Evolutionary conservation across 1,140 invertebrate species (phyloP).

Genomic region (Cheumatopsyche charites): DNA sequence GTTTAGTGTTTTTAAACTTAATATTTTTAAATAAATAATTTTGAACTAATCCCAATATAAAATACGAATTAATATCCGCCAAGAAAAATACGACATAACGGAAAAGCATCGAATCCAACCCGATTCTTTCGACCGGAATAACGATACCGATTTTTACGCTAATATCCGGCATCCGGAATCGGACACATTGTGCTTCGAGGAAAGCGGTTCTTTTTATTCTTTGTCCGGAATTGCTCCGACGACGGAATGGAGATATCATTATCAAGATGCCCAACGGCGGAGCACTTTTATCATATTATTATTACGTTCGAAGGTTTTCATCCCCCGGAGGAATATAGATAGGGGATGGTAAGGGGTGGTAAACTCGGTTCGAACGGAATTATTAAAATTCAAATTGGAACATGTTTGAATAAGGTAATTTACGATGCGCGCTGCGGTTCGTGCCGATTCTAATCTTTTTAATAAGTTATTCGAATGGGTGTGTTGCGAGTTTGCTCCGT

Average conservation of each 20-base stretch:
- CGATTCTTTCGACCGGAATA: constrained; percentile 5
- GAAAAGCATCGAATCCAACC: no score
- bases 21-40: no score
- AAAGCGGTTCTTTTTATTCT: no score
- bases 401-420: constrained; percentile 32
- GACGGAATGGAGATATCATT: no score
- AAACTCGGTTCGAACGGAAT: constrained; percentile 11
- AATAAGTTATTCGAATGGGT: constrained; percentile 31
- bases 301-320: not conserved
- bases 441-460: constrained; percentile 35
- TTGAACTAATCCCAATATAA: no score
- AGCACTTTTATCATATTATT: not conserved
- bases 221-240: no score
- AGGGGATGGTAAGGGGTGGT: no score
- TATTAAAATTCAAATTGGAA: constrained; percentile 36
- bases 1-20: no score
- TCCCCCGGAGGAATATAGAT: no score
- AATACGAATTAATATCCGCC: constrained; percentile 7
- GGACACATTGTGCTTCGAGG: constrained; percentile 3
- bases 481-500: no score
- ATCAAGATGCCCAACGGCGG: no score
- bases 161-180: not conserved
- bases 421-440: constrained; percentile 13
- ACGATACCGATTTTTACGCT: constrained; percentile 23
- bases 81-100: not conserved